Conservation (phyloP, 2,113 vertebrate genomes). For the Phrynosoma blainvillii region DNA sequence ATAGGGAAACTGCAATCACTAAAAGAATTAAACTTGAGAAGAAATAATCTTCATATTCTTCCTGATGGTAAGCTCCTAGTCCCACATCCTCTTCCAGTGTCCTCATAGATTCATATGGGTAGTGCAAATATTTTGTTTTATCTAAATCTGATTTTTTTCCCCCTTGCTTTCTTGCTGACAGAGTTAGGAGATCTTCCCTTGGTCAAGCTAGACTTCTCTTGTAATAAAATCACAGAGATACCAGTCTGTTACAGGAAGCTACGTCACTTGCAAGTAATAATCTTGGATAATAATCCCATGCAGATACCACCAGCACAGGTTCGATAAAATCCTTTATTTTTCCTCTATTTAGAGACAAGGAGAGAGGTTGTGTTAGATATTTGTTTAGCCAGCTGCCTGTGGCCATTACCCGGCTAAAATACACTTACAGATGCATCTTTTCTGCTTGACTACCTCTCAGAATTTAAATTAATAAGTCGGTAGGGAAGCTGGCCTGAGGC, state of each 20-base stretch:
- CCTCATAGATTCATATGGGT: conserved; percentile 36
- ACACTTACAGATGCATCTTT: neutral
- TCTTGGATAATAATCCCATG: conserved; percentile 98
- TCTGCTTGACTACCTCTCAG: neutral
- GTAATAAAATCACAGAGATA: conserved; percentile 98
- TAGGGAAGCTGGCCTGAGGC: neutral
- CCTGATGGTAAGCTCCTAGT: conserved; percentile 86
- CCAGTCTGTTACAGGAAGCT: conserved; percentile 92
- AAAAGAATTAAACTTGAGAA: conserved; percentile 95
- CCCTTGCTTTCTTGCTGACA: conserved; percentile 64
- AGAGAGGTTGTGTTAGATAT: neutral
- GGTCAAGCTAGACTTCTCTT: conserved; percentile 96
- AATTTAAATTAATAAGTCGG: neutral
- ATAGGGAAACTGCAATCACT: conserved; percentile 93
- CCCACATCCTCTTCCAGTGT: conserved; percentile 13
- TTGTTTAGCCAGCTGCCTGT: neutral
- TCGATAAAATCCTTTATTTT: conserved; percentile 48
- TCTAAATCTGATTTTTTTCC: conserved; percentile 35
- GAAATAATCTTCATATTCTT: conserved; percentile 93
- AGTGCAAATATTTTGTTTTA: conserved; percentile 3
- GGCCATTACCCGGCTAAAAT: neutral
- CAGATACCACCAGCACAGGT: conserved; percentile 97
- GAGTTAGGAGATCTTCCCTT: conserved; percentile 93
- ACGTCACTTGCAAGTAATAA: conserved; percentile 91
- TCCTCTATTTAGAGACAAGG: conserved; percentile 7